A percentile compares a stretch with the other conserved stretches of the same genome.
phyloP scores from a whole-genome alignment of 2,797 vertebrate genomes.

The Crenichthys baileyi region DNA sequence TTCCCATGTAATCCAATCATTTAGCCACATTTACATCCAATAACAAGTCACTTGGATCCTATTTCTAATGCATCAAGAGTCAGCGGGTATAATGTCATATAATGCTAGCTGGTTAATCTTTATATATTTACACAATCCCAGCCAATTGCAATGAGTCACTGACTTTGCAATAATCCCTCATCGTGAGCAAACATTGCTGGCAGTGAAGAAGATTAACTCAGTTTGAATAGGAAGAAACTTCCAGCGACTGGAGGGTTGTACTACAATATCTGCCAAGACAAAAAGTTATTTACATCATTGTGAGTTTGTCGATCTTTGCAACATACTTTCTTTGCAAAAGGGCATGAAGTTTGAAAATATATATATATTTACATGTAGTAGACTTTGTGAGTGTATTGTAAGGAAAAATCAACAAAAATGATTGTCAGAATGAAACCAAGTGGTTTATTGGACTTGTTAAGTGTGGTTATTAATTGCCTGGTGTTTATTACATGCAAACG shows the following conservation, averaged over 20 bases:
- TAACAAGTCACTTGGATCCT: not conserved
- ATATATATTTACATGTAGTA: no score
- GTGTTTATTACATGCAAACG: not conserved
- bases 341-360: not conserved
- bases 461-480: no score
- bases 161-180: not conserved
- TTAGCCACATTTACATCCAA: not conserved
- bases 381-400: not conserved
- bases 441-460: not conserved
- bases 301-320: not conserved
- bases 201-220: not conserved
- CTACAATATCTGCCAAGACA: not conserved
- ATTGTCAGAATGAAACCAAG: not conserved
- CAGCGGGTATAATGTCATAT: not conserved
- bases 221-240: not conserved
- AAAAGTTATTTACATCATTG: not conserved
- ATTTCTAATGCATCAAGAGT: not conserved
- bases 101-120: no score
- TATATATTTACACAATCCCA: no score
- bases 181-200: not conserved
- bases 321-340: not conserved
- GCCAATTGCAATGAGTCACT: not conserved
- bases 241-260: not conserved
- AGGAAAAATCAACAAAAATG: not conserved
- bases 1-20: not conserved